phyloP scores from a whole-genome alignment of 1,140 invertebrate genomes.

The Aphelenchoides avenae region DNA sequence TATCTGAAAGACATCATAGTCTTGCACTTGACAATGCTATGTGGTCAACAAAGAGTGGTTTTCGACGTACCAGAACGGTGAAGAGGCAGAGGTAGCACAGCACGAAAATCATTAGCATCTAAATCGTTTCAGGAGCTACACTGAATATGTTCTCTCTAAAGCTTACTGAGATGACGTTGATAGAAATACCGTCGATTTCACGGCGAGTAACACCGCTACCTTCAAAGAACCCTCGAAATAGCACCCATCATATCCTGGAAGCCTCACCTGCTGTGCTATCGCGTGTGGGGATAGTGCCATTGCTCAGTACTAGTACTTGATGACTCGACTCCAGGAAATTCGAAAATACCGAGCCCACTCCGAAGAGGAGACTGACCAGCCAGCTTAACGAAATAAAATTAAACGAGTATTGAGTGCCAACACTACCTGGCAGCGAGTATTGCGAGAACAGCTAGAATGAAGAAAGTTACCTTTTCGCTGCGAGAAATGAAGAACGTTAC shows the following conservation, averaged over 20 bases:
- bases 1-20: slow-evolving; percentile 26
- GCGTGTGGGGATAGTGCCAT: slow-evolving; percentile 34
- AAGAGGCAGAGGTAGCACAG: slow-evolving; percentile 52
- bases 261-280: slow-evolving; percentile 21
- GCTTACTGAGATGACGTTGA: slow-evolving; percentile 46
- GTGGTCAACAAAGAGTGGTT: slow-evolving; percentile 5
- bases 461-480: slow-evolving; percentile 26
- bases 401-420: background rate
- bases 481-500: slow-evolving; percentile 52
- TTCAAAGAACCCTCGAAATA: background rate
- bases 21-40: slow-evolving; percentile 11
- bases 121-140: too few relatives aligned
- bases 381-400: slow-evolving; percentile 37
- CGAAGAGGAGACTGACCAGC: slow-evolving; percentile 52
- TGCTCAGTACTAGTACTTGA: slow-evolving; percentile 41
- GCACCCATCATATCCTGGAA: background rate
- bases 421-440: background rate
- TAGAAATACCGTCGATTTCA: slow-evolving; percentile 36
- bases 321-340: slow-evolving; percentile 51
- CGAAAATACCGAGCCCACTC: slow-evolving; percentile 53
- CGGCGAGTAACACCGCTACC: slow-evolving; percentile 31
- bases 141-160: too few relatives aligned
- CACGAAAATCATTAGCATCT: slow-evolving; percentile 47
- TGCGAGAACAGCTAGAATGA: background rate
- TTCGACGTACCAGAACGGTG: slow-evolving; percentile 37